Evolutionary conservation across 1,140 invertebrate genomes (phyloP).

Genomic region (Drosophila ohnishii): DNA sequence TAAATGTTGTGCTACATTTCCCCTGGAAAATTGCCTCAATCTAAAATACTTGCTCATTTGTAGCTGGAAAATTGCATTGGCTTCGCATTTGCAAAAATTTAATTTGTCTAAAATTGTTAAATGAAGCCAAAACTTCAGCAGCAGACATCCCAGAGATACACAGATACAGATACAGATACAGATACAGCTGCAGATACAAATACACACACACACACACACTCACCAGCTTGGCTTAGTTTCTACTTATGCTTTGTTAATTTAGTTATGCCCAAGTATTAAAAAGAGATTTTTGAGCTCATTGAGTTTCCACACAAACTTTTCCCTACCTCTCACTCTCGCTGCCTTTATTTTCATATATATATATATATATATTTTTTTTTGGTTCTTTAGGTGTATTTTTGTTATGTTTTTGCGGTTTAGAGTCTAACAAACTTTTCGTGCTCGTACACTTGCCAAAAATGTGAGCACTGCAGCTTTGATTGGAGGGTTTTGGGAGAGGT

Average conservation of each 20-base stretch:
- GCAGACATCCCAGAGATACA: conserved; percentile 19
- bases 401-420: background rate
- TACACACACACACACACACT: conserved; percentile 14
- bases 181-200: background rate
- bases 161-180: background rate
- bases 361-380: background rate
- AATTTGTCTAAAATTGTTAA: conserved; percentile 65
- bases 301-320: conserved; percentile 62
- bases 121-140: conserved; percentile 37
- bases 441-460: background rate
- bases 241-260: conserved; percentile 64
- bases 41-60: conserved; percentile 15
- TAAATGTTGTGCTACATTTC: background rate
- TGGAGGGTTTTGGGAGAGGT: too few relatives aligned
- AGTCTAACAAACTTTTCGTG: conserved; percentile 4
- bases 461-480: background rate
- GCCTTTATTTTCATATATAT: background rate
- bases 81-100: conserved; percentile 49
- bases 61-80: conserved; percentile 31
- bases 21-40: background rate
- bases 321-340: conserved; percentile 19
- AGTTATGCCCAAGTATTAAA: conserved; percentile 77
- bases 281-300: conserved; percentile 78
- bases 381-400: conserved; percentile 3
- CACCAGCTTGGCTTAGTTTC: conserved; percentile 41